Base-by-base conservation (phyloP, 1,140 invertebrate genomes). In the Bombus waltoni region DNA sequence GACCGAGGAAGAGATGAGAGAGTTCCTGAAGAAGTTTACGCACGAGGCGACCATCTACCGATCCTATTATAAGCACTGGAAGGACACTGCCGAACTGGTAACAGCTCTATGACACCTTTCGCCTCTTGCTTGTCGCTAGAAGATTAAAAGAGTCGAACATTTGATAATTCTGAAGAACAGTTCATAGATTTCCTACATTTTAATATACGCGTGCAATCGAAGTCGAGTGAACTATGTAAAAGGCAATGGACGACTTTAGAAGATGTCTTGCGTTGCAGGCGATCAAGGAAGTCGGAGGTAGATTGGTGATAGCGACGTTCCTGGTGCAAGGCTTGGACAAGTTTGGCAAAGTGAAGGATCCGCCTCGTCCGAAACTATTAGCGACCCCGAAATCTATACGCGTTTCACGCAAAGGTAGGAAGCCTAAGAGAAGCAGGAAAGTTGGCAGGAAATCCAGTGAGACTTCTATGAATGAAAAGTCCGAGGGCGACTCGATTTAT, bases 41-140 rank as follows among this genome's bases (percentile, higher is more conserved):
- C 57, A 76, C 44, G 77, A 88, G 57, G 92, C 92, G 1, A 90
- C 84, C 28, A 75, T 91, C 25, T 93, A 93, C 40, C 81, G 91
- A 47, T 88, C 85, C 8, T 88, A 92, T 77, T 93, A 91, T 78
- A 81, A 87, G 40, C 86, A 93, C 66, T 93, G 93, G 91, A 53
- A 59, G 38, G 83, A 88, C n/a, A 89, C 65, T 13, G 87, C 82
- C 11, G 72, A 92, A 28, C 85, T 72, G 88, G 93, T 93, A 89
- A 85, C 40, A 47, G 81, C 32, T 57, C 42, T 65, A 2, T 22
- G 2, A 4, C 57, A 44, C 5, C 2, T 42, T 35, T 32, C 9
- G 8, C 35, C 5, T 4, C 13, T 28, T 13, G 3, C 28, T 18
- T 22, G 0, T n/a, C 72, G 3, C 47, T 22, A 53, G 22, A 22